Evolutionary conservation across 2,797 vertebrate species (phyloP).

Genomic region (Gymnocypris eckloni): DNA sequence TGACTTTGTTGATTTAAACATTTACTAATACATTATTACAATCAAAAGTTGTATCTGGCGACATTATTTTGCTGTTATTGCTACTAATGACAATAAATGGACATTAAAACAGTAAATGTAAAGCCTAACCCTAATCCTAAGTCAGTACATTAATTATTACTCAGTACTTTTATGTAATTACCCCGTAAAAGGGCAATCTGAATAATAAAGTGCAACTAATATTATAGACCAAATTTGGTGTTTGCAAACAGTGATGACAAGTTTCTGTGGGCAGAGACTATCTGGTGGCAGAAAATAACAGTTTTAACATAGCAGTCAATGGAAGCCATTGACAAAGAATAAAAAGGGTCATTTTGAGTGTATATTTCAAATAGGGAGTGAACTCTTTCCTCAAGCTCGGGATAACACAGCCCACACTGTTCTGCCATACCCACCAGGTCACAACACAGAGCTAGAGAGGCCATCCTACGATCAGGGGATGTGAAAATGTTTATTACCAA

Average conservation of each 20-base stretch:
- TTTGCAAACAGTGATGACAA: too few relatives aligned
- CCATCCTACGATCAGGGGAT: conserved; percentile 25
- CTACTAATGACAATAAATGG: neutral
- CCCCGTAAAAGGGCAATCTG: neutral
- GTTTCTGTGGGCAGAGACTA: too few relatives aligned
- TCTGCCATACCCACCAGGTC: conserved; percentile 47
- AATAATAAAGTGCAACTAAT: too few relatives aligned
- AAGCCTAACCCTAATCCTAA: neutral
- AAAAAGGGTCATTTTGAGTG: too few relatives aligned
- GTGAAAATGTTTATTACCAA: conserved; percentile 57
- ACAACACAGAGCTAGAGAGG: conserved; percentile 41
- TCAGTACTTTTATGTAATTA: neutral
- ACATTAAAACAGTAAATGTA: neutral
- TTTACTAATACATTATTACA: neutral
- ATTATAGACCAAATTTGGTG: too few relatives aligned
- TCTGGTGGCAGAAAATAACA: too few relatives aligned
- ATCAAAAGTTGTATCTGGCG: neutral
- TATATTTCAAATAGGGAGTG: conserved; percentile 16
- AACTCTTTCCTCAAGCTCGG: conserved; percentile 15
- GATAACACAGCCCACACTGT: conserved; percentile 57
- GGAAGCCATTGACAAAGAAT: too few relatives aligned
- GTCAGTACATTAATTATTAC: neutral
- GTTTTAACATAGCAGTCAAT: too few relatives aligned
- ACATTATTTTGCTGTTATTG: neutral
- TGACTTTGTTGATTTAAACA: neutral